These are phyloP conservation scores for Thelaira solivaga DNA, from an alignment of 2,888 invertebrate species.

Conservation along the genomic window DNA sequence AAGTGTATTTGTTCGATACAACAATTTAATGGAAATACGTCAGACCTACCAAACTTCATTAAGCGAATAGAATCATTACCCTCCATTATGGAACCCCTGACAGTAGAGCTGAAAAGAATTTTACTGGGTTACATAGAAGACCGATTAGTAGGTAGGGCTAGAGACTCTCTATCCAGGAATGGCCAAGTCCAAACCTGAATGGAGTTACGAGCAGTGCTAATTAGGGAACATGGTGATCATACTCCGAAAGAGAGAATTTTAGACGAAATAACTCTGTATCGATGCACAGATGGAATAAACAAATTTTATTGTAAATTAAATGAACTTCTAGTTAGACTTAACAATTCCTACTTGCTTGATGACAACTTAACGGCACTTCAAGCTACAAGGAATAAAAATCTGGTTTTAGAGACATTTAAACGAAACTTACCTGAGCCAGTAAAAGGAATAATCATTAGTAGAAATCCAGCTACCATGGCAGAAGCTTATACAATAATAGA, in stretches of 20 bases:
- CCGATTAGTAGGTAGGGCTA: background rate
- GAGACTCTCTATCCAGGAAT: background rate
- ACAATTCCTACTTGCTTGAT: background rate
- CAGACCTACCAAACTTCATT: background rate
- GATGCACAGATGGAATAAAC: background rate
- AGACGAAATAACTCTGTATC: background rate
- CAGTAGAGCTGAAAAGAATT: background rate
- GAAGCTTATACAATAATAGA: background rate
- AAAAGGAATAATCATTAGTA: background rate
- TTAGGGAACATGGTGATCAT: background rate
- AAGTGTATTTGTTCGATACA: background rate
- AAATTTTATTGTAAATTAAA: background rate
- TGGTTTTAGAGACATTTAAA: background rate
- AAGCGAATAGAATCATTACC: background rate
- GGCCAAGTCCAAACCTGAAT: background rate
- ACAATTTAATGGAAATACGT: background rate
- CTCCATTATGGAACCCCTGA: background rate
- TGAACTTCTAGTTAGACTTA: slow-evolving; percentile 8
- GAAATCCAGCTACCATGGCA: background rate
- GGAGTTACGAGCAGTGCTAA: background rate
- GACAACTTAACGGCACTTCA: background rate
- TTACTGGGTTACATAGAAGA: background rate
- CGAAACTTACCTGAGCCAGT: background rate
- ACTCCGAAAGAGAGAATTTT: background rate
- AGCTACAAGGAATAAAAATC: background rate